Evolutionary conservation across 2,113 vertebrate genomes (phyloP).

Genomic region (Danio rerio): DNA sequence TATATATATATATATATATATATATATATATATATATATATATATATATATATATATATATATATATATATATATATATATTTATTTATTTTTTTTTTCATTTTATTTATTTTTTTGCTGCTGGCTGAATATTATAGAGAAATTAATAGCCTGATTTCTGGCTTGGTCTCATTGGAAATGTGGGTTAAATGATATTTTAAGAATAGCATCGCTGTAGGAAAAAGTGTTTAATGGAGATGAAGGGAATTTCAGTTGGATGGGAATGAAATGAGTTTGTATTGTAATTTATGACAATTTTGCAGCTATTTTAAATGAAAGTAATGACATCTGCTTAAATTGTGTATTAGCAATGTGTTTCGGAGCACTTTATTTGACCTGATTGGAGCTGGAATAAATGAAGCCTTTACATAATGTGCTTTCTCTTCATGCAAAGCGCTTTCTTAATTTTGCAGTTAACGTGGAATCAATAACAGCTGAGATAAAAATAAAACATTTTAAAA

Average conservation of each 20-base stretch:
- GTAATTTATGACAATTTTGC: neutral
- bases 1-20: too few relatives aligned
- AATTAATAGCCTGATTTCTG: neutral
- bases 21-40: too few relatives aligned
- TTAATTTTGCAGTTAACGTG: neutral
- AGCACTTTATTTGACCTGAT: neutral
- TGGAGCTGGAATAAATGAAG: neutral
- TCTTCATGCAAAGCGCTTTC: neutral
- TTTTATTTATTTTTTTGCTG: neutral
- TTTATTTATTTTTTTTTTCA: too few relatives aligned
- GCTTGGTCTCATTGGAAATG: neutral
- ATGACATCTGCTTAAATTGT: neutral
- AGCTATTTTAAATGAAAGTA: neutral
- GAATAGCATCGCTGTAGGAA: neutral
- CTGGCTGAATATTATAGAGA: neutral
- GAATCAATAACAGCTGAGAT: neutral
- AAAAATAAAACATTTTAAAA: neutral
- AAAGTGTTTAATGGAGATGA: constrained; percentile 1
- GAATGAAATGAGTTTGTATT: neutral
- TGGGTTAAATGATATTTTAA: constrained; percentile 5
- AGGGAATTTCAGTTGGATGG: neutral
- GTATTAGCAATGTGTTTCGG: neutral
- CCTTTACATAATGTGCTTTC: too few relatives aligned
- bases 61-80: too few relatives aligned
- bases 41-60: too few relatives aligned